These are phyloP conservation scores for Tillus elongatus DNA, from an alignment of 2,888 invertebrate genomes.

Conservation along the genomic window DNA sequence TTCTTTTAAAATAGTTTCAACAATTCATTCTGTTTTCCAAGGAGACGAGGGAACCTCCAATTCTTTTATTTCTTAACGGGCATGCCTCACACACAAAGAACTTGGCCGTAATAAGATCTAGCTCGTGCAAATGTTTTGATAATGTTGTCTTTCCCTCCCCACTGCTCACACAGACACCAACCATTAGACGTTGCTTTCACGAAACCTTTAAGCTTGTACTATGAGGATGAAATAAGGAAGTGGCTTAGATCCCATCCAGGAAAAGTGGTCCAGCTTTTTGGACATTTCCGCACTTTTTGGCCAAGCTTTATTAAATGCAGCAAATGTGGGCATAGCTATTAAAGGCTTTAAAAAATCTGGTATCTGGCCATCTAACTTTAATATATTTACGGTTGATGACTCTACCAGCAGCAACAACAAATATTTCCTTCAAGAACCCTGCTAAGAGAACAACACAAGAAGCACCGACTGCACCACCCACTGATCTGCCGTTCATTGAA, in stretches of 20 bases:
- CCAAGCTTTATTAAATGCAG: slow-evolving; percentile 23
- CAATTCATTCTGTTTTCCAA: slow-evolving; percentile 13
- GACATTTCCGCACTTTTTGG: slow-evolving; percentile 22
- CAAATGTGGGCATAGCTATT: slow-evolving; percentile 23
- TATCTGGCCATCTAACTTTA: not conserved
- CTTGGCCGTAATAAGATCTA: slow-evolving; percentile 25
- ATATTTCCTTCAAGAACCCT: slow-evolving; percentile 1
- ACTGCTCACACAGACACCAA: slow-evolving; percentile 24
- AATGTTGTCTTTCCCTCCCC: slow-evolving; percentile 30
- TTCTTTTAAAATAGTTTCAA: slow-evolving; percentile 16
- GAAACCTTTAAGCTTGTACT: slow-evolving; percentile 24
- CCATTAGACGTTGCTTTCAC: slow-evolving; percentile 25
- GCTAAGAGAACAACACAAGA: not conserved
- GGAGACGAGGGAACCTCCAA: slow-evolving; percentile 12
- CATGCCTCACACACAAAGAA: slow-evolving; percentile 22
- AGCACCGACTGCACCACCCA: too few species aligned
- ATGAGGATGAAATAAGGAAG: slow-evolving; percentile 20
- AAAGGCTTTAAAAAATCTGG: slow-evolving; percentile 22
- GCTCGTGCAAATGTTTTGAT: slow-evolving; percentile 27
- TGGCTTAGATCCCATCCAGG: slow-evolving; percentile 25
- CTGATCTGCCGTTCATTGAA: too few species aligned
- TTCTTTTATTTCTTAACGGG: slow-evolving; percentile 16
- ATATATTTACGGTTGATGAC: slow-evolving; percentile 4
- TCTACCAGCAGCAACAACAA: slow-evolving; percentile 3
- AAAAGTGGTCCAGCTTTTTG: slow-evolving; percentile 21